Conservation (phyloP, 2,797 vertebrate species). For the Kryptopterus vitreolus region DNA sequence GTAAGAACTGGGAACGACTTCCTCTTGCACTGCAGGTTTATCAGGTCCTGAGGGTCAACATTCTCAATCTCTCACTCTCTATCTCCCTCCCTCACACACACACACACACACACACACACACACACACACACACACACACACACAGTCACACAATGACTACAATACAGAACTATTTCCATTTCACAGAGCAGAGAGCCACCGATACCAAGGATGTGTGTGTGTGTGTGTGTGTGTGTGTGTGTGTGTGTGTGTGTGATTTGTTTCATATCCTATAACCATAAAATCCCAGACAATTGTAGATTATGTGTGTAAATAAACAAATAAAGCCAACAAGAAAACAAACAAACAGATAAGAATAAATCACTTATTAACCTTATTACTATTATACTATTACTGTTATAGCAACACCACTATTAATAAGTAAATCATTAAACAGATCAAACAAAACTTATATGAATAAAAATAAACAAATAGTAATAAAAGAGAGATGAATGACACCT, state of each 20-base stretch:
- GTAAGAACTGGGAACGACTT: conserved; percentile 1
- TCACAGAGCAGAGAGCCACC: background rate
- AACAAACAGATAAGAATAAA: too few species aligned
- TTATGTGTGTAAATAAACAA: too few species aligned
- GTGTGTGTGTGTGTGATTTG: background rate
- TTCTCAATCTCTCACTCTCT: background rate
- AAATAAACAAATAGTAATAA: background rate
- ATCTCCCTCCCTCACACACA: background rate
- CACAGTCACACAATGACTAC: conserved; percentile 2
- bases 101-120: background rate
- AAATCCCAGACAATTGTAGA: background rate
- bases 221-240: conserved; percentile 2
- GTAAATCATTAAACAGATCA: too few species aligned
- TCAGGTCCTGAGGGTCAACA: conserved; percentile 16
- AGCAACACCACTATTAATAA: too few species aligned
- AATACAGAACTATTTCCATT: conserved; percentile 1
- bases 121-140: conserved; percentile 9
- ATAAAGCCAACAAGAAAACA: too few species aligned
- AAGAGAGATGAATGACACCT: too few species aligned
- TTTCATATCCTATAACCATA: background rate
- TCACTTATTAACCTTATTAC: too few species aligned
- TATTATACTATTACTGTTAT: too few species aligned
- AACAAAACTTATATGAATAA: too few species aligned
- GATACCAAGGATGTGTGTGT: background rate
- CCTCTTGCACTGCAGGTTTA: conserved; percentile 35